A percentile compares a stretch with the other conserved stretches of the same genome.
These are phyloP conservation scores for Euschistus heros DNA, from an alignment of 1,140 invertebrate genomes.

Conservation along the genomic window DNA sequence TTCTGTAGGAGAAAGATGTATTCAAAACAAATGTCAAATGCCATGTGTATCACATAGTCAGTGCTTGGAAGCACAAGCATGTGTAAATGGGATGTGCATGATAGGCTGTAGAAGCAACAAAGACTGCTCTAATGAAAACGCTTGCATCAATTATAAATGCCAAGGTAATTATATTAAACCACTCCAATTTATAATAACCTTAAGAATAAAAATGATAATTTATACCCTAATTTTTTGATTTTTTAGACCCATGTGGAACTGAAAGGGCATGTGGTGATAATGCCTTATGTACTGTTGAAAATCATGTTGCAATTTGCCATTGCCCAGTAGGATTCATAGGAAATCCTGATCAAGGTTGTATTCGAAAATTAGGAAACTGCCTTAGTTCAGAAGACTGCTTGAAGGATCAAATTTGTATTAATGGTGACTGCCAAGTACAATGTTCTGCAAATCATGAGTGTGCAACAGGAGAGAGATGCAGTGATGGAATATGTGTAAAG, in stretches of 20 bases:
- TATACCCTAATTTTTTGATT: background rate
- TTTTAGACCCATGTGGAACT: slow-evolving; percentile 59
- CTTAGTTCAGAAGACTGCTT: slow-evolving; percentile 52
- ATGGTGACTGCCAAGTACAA: slow-evolving; percentile 59
- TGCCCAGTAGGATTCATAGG: slow-evolving; percentile 75
- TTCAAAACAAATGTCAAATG: slow-evolving; percentile 61
- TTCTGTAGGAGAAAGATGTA: slow-evolving; percentile 64
- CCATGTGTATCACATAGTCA: slow-evolving; percentile 69
- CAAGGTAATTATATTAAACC: slow-evolving; percentile 35
- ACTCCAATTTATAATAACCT: background rate
- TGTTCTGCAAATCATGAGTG: slow-evolving; percentile 59
- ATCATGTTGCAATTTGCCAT: slow-evolving; percentile 59
- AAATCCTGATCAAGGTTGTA: slow-evolving; percentile 81
- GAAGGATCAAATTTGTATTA: slow-evolving; percentile 58
- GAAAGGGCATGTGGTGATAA: slow-evolving; percentile 73
- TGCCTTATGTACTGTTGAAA: slow-evolving; percentile 59
- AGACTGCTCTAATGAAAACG: slow-evolving; percentile 61
- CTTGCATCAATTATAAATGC: slow-evolving; percentile 75
- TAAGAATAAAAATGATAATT: background rate
- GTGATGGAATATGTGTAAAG: slow-evolving; percentile 65
- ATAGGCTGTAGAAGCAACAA: slow-evolving; percentile 71
- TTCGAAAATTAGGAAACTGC: slow-evolving; percentile 58
- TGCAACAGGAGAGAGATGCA: slow-evolving; percentile 72
- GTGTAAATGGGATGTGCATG: slow-evolving; percentile 61
- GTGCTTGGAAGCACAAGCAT: slow-evolving; percentile 68